Base-by-base conservation (phyloP, 2,113 vertebrate genomes). In the Neogale vison region DNA sequence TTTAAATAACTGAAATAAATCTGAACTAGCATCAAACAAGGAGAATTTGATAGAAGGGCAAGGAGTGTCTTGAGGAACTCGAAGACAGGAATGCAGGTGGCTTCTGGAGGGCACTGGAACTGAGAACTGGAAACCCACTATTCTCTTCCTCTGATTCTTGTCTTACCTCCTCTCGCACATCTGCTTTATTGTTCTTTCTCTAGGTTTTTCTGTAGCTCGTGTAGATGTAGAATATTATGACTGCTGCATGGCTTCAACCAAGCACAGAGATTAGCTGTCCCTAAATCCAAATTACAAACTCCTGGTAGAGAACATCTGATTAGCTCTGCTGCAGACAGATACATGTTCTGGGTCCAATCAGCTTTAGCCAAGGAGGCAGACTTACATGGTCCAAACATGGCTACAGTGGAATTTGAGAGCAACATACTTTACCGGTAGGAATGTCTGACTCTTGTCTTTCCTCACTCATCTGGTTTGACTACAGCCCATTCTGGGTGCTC, bases 1-100 rank as follows among this genome's bases (percentile, higher is more conserved):
- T 93, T 96, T n/a, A 89, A 88, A 82, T 91, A 96, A 89, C 87
- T 87, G 55, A 85, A 89, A 65, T 50, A 85, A 71, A 86, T 65
- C 80, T 80, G 74, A 79, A 59, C 31, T 61, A 72, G 20, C 20
- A 63, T 86, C 20, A 61, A 74, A 88, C 74, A 88, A 20, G n/a
- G 71, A 31, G 36, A 61, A 39, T 71, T 76, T 85, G 45, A 69
- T 59, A 8, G 89, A 80, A 93, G 63, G 90, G 79, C 45, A 31
- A 63, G 15, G 39, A 55, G 1, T n/a, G 0, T 96, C 87, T 95
- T 67, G n/a, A 92, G 50, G 69, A 88, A 39, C 36, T 69, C 63
- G 72, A 79, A 93, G 59, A 74, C 29, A 57, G 50, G 83, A 36
- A 90, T 72, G 50, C 10, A 95, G n/a, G 39, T 36, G n/a, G 52